A percentile compares a stretch with the other conserved stretches of the same genome.
Conservation (phyloP, 2,113 vertebrate genomes). For the Gobius niger region DNA sequence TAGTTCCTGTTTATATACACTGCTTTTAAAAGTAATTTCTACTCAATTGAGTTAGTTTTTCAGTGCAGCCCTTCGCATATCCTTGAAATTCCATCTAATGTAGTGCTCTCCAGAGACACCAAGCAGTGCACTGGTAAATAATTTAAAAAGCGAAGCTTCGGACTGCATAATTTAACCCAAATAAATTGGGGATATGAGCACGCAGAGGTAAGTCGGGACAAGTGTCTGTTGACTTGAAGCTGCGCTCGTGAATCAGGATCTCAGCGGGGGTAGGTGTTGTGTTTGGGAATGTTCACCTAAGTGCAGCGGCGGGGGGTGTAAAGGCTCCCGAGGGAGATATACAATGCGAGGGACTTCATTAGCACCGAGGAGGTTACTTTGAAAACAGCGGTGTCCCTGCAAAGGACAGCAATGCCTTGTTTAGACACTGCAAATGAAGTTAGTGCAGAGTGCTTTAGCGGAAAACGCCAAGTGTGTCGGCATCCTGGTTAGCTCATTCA, state of each 20-base stretch:
- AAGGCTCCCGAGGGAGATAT: conserved; percentile 26
- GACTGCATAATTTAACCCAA: conserved; percentile 61
- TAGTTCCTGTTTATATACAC: too few relatives aligned
- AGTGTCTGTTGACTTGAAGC: conserved; percentile 46
- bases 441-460: neutral
- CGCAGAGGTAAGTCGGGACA: conserved; percentile 46
- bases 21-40: too few relatives aligned
- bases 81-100: conserved; percentile 66
- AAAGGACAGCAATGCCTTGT: neutral
- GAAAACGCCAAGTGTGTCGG: neutral
- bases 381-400: conserved; percentile 9
- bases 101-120: conserved; percentile 46
- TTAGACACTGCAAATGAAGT: neutral
- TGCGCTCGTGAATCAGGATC: conserved; percentile 47
- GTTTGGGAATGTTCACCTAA: conserved; percentile 24
- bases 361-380: conserved; percentile 39
- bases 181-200: conserved; percentile 61
- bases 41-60: too few relatives aligned
- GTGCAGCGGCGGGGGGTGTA: conserved; percentile 31
- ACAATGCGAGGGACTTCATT: conserved; percentile 26
- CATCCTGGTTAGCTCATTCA: too few relatives aligned
- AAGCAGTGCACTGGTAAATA: conserved; percentile 55
- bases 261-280: conserved; percentile 7
- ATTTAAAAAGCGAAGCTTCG: conserved; percentile 50
- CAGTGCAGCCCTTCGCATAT: conserved; percentile 23